Conservation (phyloP, 2,797 vertebrate genomes). For the Octomys mimax region DNA sequence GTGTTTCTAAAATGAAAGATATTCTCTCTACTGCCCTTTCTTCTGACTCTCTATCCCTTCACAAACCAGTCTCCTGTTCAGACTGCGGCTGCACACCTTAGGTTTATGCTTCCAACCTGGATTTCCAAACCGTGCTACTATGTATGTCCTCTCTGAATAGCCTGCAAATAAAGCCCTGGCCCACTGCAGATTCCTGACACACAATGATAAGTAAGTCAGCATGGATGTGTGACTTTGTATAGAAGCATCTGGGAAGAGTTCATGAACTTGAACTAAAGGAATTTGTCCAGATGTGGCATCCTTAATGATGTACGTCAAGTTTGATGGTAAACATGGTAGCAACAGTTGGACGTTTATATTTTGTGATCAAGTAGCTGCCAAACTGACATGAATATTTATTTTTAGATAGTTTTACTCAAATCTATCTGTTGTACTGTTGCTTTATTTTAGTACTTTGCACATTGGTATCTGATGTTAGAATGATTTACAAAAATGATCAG, state of each 20-base stretch:
- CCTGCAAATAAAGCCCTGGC: slow-evolving; percentile 84
- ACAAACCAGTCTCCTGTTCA: slow-evolving; percentile 85
- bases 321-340: slow-evolving; percentile 91
- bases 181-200: slow-evolving; percentile 86
- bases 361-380: slow-evolving; percentile 95
- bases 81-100: slow-evolving; percentile 81
- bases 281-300: slow-evolving; percentile 90
- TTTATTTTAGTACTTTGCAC: slow-evolving; percentile 86
- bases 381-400: slow-evolving; percentile 90
- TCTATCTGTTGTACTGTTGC: slow-evolving; percentile 86
- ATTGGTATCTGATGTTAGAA: slow-evolving; percentile 90
- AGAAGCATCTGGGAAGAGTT: slow-evolving; percentile 86
- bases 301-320: slow-evolving; percentile 92
- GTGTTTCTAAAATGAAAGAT: slow-evolving; percentile 90
- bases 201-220: slow-evolving; percentile 87
- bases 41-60: slow-evolving; percentile 87
- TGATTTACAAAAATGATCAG: slow-evolving; percentile 82
- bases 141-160: slow-evolving; percentile 86
- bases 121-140: slow-evolving; percentile 88
- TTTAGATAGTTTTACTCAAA: slow-evolving; percentile 88
- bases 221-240: slow-evolving; percentile 89
- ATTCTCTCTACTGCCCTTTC: slow-evolving; percentile 84
- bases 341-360: slow-evolving; percentile 92
- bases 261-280: slow-evolving; percentile 85
- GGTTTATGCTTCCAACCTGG: slow-evolving; percentile 88